These are phyloP conservation scores for Teleiodes luculella DNA, from an alignment of 2,888 invertebrate genomes.

Conservation along the genomic window DNA sequence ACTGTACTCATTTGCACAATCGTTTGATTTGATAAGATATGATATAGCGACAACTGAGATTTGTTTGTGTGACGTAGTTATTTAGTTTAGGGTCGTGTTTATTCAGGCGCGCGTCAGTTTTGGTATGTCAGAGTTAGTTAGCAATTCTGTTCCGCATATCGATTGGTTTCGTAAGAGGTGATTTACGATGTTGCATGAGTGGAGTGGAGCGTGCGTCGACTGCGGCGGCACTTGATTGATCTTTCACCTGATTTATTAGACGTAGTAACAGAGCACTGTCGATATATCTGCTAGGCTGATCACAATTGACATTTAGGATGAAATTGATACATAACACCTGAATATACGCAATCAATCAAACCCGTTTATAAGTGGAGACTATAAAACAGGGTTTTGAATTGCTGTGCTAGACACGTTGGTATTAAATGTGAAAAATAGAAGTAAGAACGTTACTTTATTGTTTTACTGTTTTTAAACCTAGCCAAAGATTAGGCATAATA, in stretches of 20 bases:
- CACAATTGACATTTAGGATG: constrained; percentile 8
- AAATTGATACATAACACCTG: constrained; percentile 1
- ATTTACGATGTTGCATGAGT: constrained; percentile 18
- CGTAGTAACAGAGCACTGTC: constrained; percentile 12
- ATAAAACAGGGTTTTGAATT: not conserved
- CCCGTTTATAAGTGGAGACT: constrained; percentile 1
- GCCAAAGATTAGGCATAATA: too few species aligned
- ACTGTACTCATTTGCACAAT: constrained; percentile 69
- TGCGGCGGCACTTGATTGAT: constrained; percentile 29
- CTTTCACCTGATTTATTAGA: constrained; percentile 36
- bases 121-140: not conserved
- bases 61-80: constrained; percentile 61
- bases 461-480: too few species aligned
- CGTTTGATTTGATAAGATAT: constrained; percentile 64
- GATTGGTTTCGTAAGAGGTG: constrained; percentile 17
- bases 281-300: constrained; percentile 4
- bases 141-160: not conserved
- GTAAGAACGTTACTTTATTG: too few species aligned
- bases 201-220: not conserved
- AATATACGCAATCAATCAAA: not conserved
- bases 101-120: not conserved
- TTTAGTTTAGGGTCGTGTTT: constrained; percentile 18
- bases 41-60: constrained; percentile 65
- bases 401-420: not conserved
- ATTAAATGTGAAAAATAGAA: not conserved